Base-by-base conservation (phyloP, 2,888 invertebrate genomes). In the Choristoneura rosaceana region DNA sequence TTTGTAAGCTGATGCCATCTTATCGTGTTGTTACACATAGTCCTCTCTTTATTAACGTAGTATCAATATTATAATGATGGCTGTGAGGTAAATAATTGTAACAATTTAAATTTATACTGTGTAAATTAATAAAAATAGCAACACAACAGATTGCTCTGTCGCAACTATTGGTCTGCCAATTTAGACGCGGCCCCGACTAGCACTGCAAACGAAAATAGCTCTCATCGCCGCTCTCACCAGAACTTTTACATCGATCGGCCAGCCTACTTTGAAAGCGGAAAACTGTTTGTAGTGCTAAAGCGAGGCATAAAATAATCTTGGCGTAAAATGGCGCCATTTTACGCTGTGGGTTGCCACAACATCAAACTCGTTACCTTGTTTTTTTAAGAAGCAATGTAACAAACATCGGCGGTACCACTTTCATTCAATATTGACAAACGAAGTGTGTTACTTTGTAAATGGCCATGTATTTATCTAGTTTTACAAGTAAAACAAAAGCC, bases 51-150 rank as follows among this genome's bases (percentile, higher is more conserved):
- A 92, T 90, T 92, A 93, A 91, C 78, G 93, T 94, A 93, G 93
- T 91, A 91, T 93, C 94, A 93, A 93, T 93, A 93, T 93, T 73
- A 90, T 93, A 94, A 93, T 93, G 94, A 94, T 94, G 94, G 94
- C 94, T 94, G 94, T 94, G 94, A 94, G 94, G 90, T 93, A 92
- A 92, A 91, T 91, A 89, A 91, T 92, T 88, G 81, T 88, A 92
- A 93, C 92, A 91, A 91, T 92, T 94, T 92, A 93, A 93, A 92
- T 91, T 92, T 91, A 92, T 93, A 93, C 91, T 91, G 84, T 92
- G 89, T 93, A 92, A 92, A 92, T 88, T 88, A 88, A 86, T 86
- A 84, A 87, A 87, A 86, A 90, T 90, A 89, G 87, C 87, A 87
- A 88, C 82, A 78, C 78, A 81, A 78, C 76, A 76, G 80, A 85